These are phyloP conservation scores for Phaetusa simplex DNA, from an alignment of 2,113 vertebrate species.

Conservation along the genomic window DNA sequence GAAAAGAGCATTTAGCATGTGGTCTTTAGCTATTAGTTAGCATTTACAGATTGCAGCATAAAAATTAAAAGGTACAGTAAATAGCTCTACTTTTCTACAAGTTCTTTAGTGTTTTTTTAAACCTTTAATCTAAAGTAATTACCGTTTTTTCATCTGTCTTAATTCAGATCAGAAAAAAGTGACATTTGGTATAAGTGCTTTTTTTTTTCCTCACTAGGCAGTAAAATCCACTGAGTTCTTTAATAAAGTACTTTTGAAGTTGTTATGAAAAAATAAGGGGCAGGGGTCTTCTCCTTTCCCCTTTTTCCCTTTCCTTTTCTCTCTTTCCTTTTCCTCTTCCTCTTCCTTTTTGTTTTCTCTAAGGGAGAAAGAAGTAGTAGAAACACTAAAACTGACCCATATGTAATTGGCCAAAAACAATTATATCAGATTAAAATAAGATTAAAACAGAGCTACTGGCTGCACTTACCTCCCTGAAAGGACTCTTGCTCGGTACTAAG, in stretches of 20 bases:
- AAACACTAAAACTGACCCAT: background rate
- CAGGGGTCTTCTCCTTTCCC: background rate
- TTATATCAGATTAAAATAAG: background rate
- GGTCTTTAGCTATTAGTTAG: background rate
- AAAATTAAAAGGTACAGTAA: background rate
- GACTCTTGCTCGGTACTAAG: background rate
- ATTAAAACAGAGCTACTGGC: background rate
- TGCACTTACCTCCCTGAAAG: background rate
- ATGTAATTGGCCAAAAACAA: background rate
- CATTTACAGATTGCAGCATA: background rate
- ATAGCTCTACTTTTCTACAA: background rate
- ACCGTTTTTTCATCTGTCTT: background rate
- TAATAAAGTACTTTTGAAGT: background rate
- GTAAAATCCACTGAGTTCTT: background rate
- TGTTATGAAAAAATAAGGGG: background rate
- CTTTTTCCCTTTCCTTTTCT: background rate
- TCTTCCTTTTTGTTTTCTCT: background rate
- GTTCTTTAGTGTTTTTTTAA: background rate
- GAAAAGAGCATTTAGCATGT: background rate
- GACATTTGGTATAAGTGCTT: background rate
- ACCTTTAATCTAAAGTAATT: background rate
- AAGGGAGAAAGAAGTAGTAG: background rate
- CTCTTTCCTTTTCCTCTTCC: background rate
- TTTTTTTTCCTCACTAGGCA: background rate
- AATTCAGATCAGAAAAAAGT: background rate